Evolutionary conservation across 2,113 vertebrate species (phyloP).

Genomic region (Lepus americanus): DNA sequence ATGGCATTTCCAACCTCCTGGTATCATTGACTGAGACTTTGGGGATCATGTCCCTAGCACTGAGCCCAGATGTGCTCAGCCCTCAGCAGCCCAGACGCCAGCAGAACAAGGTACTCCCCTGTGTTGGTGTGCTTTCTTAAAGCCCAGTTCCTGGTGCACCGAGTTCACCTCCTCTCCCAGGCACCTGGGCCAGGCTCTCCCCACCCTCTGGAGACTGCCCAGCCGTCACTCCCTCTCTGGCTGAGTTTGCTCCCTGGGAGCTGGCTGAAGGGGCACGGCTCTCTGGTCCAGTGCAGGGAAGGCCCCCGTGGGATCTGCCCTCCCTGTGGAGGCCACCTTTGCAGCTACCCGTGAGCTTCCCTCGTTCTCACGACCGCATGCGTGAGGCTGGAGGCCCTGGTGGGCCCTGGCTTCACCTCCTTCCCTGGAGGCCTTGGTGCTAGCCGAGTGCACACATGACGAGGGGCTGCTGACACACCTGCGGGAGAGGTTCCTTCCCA

Average conservation of each 20-base stretch:
- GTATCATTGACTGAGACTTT: too few relatives aligned
- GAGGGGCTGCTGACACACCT: not conserved
- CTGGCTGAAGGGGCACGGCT: not conserved
- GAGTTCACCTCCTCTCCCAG: not conserved
- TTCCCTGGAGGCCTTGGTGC: too few relatives aligned
- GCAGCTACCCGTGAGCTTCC: too few relatives aligned
- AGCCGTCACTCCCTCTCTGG: not conserved
- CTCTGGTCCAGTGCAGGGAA: not conserved
- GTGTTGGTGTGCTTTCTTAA: not conserved
- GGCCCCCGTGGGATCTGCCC: not conserved
- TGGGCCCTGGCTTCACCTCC: not conserved
- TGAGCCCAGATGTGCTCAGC: not conserved
- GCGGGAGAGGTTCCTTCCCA: not conserved
- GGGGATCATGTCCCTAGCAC: too few relatives aligned
- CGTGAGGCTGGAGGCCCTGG: not conserved
- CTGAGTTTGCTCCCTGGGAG: not conserved
- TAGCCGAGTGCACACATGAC: not conserved
- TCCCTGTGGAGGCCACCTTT: not conserved
- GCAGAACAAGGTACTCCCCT: not conserved
- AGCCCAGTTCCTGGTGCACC: rapidly evolving
- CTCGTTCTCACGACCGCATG: not conserved
- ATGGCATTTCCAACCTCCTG: too few relatives aligned
- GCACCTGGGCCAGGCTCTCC: not conserved
- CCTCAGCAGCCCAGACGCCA: not conserved
- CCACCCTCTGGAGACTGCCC: too few relatives aligned